Conservation (phyloP, 2,888 invertebrate species). For the Erebia aethiops region DNA sequence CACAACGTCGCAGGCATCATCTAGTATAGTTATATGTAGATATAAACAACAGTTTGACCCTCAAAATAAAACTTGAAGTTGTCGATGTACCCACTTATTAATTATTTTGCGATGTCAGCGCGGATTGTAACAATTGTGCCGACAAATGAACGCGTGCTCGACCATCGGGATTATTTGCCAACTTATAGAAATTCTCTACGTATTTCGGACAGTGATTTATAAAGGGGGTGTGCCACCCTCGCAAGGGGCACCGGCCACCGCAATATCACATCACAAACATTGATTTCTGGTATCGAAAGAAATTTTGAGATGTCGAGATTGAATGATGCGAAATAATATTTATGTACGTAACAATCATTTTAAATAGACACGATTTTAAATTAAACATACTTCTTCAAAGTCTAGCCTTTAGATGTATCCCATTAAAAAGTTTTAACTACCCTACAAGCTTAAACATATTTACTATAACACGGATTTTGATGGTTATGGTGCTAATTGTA, state of each 20-base stretch:
- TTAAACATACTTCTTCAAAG: too few species aligned
- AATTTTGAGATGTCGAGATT: conserved; percentile 47
- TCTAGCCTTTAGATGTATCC: too few species aligned
- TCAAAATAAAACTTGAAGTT: conserved; percentile 22
- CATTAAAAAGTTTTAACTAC: too few species aligned
- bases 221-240: conserved; percentile 79
- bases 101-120: conserved; percentile 61
- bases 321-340: conserved; percentile 17
- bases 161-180: conserved; percentile 48
- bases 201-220: conserved; percentile 83
- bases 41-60: not conserved
- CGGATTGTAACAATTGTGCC: conserved; percentile 62
- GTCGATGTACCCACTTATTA: conserved; percentile 51
- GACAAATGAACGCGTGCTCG: conserved; percentile 61
- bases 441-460: too few species aligned
- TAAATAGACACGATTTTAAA: too few species aligned
- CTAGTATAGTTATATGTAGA: not conserved
- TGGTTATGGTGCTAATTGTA: too few species aligned
- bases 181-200: conserved; percentile 71
- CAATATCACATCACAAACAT: conserved; percentile 72
- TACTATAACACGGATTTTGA: too few species aligned
- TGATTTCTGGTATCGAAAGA: conserved; percentile 76
- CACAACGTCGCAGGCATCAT: too few species aligned
- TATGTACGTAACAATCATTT: not conserved
- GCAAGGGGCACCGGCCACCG: conserved; percentile 61